Conservation (phyloP, 2,797 vertebrate species). For the Rhinogobio ventralis region DNA sequence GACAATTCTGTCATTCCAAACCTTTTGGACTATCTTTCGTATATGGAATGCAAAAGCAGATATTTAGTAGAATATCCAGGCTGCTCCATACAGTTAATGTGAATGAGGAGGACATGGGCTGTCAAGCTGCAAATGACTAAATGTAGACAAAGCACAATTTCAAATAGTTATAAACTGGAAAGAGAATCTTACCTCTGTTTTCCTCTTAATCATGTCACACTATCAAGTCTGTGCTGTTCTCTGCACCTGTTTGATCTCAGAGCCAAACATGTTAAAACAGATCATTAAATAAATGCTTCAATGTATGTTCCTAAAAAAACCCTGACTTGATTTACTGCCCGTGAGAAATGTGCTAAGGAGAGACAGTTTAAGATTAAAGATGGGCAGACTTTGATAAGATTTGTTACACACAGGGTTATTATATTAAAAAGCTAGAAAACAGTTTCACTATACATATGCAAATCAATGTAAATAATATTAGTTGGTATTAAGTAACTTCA, state of each 20-base stretch:
- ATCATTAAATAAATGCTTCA: neutral
- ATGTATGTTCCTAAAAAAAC: neutral
- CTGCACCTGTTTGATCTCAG: neutral
- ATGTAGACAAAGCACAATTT: neutral
- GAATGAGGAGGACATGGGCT: neutral
- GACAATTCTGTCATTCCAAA: neutral
- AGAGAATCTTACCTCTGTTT: neutral
- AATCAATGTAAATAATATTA: neutral
- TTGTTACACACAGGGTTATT: neutral
- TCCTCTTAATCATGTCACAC: neutral
- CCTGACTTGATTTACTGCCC: neutral
- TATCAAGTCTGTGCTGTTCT: neutral
- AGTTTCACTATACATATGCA: neutral
- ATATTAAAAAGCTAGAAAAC: neutral
- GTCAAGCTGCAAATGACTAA: neutral
- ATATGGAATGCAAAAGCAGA: neutral
- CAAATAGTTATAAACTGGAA: neutral
- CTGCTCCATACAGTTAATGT: neutral
- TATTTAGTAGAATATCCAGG: neutral
- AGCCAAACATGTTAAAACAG: conserved; percentile 31
- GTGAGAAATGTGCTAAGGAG: neutral
- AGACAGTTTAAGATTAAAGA: neutral
- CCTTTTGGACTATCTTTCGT: neutral
- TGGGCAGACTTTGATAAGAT: neutral
- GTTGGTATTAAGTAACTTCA: neutral